Evolutionary conservation across 2,113 vertebrate species (phyloP), one percentile per base, ranked within the genome.

Genomic region (Salvelinus namaycush): DNA sequence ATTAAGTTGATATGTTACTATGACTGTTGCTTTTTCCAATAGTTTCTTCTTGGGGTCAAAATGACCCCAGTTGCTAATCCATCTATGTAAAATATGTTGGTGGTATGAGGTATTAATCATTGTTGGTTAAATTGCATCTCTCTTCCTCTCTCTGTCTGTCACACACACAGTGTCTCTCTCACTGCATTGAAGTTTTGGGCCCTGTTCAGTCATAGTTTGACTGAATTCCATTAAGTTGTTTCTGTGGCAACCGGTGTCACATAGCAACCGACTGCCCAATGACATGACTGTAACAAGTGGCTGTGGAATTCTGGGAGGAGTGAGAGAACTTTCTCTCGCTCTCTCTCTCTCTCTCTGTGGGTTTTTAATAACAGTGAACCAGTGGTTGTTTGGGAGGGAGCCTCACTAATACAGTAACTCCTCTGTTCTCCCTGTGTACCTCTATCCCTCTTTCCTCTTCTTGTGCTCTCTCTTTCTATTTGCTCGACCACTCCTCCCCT

Each of bases 231-330:
- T 85, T 90, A 79, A 84, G 68, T 81, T 80, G 90, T 94, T 93
- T 91, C 92, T 89, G 86, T 92, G 86, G 91, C 83, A 92, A 92
- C 92, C 49, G 2, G 54, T 65, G 78, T 92, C 83, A 82, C 89
- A 81, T 91, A 91, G 91, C 88, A 90, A 92, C 91, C 8, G 62
- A 79, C 26, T 20, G 12, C 70, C 90, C 87, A 89, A 82, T 89
- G 70, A 74, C 76, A 12, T 76, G 71, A 69, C 51, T 76, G 5
- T 44, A 73, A 77, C 71, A 75, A 34, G 81, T 76, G 74, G 79
- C 75, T 83, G 59, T 76, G 86, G 84, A 83, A 86, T 89, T 81
- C 34, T 64, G 51, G 75, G 73, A 74, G 72, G 48, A 66, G 78
- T 73, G 71, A 59, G 76, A 82, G 74, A 74, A 77, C 75, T 31